These are phyloP conservation scores for Drosophila pegasa DNA, from an alignment of 2,888 invertebrate species.

Conservation along the genomic window DNA sequence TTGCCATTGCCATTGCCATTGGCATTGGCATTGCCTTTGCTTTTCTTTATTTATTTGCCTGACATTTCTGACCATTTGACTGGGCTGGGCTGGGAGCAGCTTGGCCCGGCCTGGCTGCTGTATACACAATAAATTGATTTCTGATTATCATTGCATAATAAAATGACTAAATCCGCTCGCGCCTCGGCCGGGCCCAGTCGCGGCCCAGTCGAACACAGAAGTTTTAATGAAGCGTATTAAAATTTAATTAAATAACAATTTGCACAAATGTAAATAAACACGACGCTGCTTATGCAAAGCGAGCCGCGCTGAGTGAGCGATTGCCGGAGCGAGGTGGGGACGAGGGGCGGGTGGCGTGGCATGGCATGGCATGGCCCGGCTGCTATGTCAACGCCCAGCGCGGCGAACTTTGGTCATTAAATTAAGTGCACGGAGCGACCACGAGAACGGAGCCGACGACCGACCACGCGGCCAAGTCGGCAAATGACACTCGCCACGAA, in stretches of 20 bases:
- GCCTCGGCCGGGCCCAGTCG: no score
- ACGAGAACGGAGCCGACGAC: conserved; percentile 2
- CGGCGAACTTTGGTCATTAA: conserved; percentile 77
- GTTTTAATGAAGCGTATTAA: conserved; percentile 79
- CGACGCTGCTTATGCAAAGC: conserved; percentile 69
- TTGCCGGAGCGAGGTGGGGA: background rate
- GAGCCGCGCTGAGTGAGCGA: background rate
- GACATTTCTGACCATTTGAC: conserved; percentile 36
- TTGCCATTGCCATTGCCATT: background rate
- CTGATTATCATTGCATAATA: conserved; percentile 76
- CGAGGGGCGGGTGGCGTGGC: no score
- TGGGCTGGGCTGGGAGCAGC: conserved; percentile 7
- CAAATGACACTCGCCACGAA: conserved; percentile 11
- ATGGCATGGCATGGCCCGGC: conserved; percentile 23
- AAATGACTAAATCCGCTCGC: conserved; percentile 65
- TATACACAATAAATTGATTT: conserved; percentile 76
- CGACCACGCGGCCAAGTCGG: conserved; percentile 11
- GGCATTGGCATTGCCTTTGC: conserved; percentile 1
- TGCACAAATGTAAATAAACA: conserved; percentile 79
- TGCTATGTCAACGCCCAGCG: conserved; percentile 61
- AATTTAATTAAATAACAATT: conserved; percentile 81
- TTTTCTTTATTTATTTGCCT: conserved; percentile 35
- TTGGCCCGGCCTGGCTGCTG: conserved; percentile 29
- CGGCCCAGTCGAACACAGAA: no score
- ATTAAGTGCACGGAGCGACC: conserved; percentile 63